phyloP scores from a whole-genome alignment of 2,888 invertebrate genomes.

The Hybos culiciformis region DNA sequence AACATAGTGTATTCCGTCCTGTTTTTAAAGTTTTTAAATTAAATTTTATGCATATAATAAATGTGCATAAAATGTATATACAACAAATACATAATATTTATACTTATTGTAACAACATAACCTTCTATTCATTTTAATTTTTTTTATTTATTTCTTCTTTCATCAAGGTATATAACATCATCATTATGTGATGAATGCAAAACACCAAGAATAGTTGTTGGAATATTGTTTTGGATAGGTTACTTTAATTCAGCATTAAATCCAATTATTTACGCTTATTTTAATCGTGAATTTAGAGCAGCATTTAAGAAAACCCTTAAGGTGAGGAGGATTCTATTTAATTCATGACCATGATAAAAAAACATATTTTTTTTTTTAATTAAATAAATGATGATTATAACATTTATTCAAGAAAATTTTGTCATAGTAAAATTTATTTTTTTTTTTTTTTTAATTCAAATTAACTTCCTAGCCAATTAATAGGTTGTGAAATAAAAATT shows the following conservation, averaged over 20 bases:
- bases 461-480: no score
- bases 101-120: background rate
- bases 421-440: no score
- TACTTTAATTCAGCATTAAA: slow-evolving; percentile 96
- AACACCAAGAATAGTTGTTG: slow-evolving; percentile 74
- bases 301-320: slow-evolving; percentile 83
- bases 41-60: background rate
- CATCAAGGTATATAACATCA: slow-evolving; percentile 69
- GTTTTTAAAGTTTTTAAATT: no score
- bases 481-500: no score
- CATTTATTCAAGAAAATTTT: no score
- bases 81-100: background rate
- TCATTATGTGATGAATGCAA: slow-evolving; percentile 64
- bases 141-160: background rate
- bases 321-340: slow-evolving; percentile 18
- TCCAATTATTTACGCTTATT: slow-evolving; percentile 94
- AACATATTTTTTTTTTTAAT: background rate
- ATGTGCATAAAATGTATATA: background rate
- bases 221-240: slow-evolving; percentile 91
- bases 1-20: no score
- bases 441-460: no score
- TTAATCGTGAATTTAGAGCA: slow-evolving; percentile 90
- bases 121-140: background rate
- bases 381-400: background rate
- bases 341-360: background rate